Conservation (phyloP, 2,113 vertebrate genomes). For the Heterotis niloticus region DNA sequence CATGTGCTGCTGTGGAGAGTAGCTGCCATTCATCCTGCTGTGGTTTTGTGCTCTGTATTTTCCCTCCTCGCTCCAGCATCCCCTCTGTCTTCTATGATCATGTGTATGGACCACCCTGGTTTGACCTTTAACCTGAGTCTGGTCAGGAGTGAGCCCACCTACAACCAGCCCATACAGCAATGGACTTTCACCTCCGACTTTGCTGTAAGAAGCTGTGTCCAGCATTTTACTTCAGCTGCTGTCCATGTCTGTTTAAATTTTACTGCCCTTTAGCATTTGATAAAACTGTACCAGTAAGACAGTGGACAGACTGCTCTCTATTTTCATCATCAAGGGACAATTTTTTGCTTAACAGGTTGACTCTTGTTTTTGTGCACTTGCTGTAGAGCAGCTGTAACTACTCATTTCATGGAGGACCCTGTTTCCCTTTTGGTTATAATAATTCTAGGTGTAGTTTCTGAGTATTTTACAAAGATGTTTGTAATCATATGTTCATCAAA, state of each 20-base stretch:
- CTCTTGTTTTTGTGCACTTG: neutral
- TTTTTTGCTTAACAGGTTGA: neutral
- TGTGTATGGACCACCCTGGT: conserved; percentile 75
- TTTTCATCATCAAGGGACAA: neutral
- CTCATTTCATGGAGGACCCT: neutral
- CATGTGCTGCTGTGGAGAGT: neutral
- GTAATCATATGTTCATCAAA: no score
- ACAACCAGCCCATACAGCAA: conserved; percentile 82
- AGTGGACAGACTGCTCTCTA: neutral
- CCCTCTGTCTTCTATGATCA: conserved; percentile 70
- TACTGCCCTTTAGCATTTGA: no score
- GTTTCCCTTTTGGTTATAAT: neutral
- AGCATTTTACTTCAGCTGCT: neutral
- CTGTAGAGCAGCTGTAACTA: neutral
- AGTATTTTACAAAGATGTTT: neutral
- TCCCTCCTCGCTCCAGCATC: conserved; percentile 55
- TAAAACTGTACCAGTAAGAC: neutral
- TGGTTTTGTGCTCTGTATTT: neutral
- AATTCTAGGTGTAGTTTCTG: neutral
- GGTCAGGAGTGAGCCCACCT: conserved; percentile 76
- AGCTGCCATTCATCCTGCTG: neutral
- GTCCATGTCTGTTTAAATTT: neutral
- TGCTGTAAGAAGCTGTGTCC: conserved; percentile 66
- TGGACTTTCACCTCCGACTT: conserved; percentile 92
- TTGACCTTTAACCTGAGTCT: conserved; percentile 84